Percentiles rank a stretch among this genome's conserved stretches.
Conservation (phyloP, 2,113 vertebrate species). For the Nothocercus julius region DNA sequence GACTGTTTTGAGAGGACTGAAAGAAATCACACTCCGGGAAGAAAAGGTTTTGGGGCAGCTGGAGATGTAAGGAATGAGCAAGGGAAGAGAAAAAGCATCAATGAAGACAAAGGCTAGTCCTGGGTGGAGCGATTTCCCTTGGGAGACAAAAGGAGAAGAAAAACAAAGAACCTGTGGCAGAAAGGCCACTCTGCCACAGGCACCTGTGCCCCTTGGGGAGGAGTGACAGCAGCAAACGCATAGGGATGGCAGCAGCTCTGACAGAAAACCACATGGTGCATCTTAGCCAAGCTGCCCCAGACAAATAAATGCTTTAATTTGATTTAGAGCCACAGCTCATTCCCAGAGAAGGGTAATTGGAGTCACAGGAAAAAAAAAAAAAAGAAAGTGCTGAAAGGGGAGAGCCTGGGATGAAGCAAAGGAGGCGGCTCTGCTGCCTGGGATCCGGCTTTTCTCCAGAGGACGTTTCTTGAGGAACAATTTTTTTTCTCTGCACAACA, state of each 20-base stretch:
- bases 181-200: not conserved
- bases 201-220: not conserved
- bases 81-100: not conserved
- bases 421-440: not conserved
- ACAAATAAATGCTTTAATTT: slow-evolving; percentile 52
- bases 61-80: not conserved
- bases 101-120: not conserved
- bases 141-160: not conserved
- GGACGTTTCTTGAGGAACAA: not conserved
- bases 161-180: not conserved
- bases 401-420: slow-evolving; percentile 22
- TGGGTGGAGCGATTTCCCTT: not conserved
- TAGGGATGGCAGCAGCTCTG: not conserved
- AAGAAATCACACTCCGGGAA: not conserved
- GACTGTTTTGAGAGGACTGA: not conserved
- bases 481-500: not conserved
- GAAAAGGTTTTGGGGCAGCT: not conserved
- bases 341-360: slow-evolving; percentile 53
- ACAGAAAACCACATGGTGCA: not conserved
- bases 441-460: not conserved
- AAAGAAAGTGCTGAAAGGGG: not conserved
- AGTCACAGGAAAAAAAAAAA: slow-evolving; percentile 2
- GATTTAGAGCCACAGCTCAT: slow-evolving; percentile 54
- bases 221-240: not conserved
- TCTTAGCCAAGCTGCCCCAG: not conserved